Conservation (phyloP, 2,888 invertebrate genomes). For the Acanthosepion lycidas region DNA sequence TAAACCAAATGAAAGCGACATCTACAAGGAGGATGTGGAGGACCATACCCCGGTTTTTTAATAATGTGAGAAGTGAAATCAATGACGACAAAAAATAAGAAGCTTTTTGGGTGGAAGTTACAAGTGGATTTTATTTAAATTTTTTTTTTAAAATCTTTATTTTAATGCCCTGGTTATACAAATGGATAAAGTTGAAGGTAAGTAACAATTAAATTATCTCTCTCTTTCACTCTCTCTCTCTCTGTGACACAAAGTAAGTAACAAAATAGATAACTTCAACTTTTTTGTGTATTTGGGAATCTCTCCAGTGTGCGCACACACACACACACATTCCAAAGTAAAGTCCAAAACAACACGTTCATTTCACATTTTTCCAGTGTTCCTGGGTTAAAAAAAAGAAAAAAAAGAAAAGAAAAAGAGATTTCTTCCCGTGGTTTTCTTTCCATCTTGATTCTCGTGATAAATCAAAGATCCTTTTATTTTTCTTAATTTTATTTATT, state of each 20-base stretch:
- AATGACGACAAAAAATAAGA: background rate
- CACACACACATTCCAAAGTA: no score
- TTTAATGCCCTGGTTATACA: background rate
- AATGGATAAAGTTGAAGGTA: conserved; percentile 33
- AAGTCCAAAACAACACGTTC: no score
- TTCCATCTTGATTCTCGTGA: no score
- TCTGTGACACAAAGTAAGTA: background rate
- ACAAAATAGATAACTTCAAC: background rate
- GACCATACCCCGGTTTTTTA: background rate
- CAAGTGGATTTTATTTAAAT: background rate
- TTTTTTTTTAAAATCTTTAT: background rate
- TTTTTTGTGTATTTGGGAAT: no score
- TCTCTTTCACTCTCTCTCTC: no score
- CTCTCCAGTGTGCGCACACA: no score
- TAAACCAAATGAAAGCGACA: background rate
- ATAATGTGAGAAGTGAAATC: background rate
- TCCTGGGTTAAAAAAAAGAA: no score
- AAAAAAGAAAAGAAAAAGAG: no score
- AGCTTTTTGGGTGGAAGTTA: background rate
- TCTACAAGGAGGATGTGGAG: background rate
- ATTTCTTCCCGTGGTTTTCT: no score
- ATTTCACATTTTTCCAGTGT: no score
- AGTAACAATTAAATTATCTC: background rate
- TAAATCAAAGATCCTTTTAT: no score
- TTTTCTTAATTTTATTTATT: no score